phyloP scores from a whole-genome alignment of 35 echinoderm and acorn worm species.

The Lytechinus pictus region DNA sequence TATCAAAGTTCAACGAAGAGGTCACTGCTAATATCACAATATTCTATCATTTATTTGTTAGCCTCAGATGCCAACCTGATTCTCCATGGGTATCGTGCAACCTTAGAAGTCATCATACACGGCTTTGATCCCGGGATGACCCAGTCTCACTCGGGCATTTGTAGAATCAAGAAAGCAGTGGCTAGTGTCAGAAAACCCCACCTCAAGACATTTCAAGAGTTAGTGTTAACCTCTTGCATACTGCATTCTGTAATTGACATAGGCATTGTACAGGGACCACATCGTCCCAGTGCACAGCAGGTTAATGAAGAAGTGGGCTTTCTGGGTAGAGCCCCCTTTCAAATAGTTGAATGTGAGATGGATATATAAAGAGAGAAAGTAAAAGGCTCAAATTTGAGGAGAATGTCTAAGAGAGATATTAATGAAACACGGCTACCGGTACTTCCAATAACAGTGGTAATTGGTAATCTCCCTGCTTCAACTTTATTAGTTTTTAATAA shows the following conservation, averaged over 20 bases:
- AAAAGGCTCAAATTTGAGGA: not conserved
- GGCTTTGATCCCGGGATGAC: constrained; percentile 54
- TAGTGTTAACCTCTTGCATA: constrained; percentile 2
- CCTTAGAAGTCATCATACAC: constrained; percentile 80
- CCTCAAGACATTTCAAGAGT: constrained; percentile 68
- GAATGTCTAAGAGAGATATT: not conserved
- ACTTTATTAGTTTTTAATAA: too few relatives aligned
- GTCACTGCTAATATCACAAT: not conserved
- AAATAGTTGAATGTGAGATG: not conserved
- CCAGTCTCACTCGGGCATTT: constrained; percentile 64
- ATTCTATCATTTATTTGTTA: not conserved
- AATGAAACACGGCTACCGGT: too few relatives aligned
- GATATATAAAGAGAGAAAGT: not conserved
- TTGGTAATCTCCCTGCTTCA: too few relatives aligned
- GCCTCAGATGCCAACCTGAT: constrained; percentile 66
- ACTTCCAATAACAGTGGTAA: too few relatives aligned
- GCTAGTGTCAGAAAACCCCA: constrained; percentile 67
- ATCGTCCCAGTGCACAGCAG: too few relatives aligned
- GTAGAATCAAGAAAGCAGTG: constrained; percentile 75
- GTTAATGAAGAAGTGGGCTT: too few relatives aligned
- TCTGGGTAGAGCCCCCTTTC: not conserved
- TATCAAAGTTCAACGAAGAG: too few relatives aligned
- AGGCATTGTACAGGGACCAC: too few relatives aligned
- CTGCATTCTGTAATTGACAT: too few relatives aligned
- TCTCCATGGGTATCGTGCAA: constrained; percentile 78